Conservation (phyloP, 2,888 invertebrate genomes). For the Diploptera punctata region DNA sequence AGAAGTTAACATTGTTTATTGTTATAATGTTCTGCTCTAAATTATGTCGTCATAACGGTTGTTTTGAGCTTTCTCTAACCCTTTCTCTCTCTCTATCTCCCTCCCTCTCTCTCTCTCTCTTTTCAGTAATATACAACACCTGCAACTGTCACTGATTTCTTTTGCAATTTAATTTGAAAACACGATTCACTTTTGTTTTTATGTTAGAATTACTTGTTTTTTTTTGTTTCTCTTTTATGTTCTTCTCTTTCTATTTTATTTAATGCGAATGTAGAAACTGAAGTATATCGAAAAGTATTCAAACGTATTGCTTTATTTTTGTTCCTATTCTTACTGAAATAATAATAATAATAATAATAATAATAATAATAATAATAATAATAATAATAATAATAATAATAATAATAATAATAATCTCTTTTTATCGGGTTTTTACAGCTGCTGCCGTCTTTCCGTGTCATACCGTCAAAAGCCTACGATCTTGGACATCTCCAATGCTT, state of each 20-base stretch:
- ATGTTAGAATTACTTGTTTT: no score
- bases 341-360: constrained; percentile 5
- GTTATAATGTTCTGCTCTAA: constrained; percentile 27
- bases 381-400: neutral
- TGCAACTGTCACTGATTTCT: constrained; percentile 27
- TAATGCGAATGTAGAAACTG: no score
- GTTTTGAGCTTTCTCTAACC: constrained; percentile 12
- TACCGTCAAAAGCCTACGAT: no score
- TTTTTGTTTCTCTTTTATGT: no score
- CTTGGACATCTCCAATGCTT: no score
- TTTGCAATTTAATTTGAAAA: constrained; percentile 12
- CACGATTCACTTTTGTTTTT: no score
- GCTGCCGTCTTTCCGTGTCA: no score
- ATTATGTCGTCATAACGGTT: constrained; percentile 30
- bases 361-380: constrained; percentile 1
- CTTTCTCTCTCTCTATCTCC: no score
- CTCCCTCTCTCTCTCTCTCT: neutral
- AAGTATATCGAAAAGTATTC: no score
- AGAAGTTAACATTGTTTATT: constrained; percentile 24
- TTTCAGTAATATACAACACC: constrained; percentile 12
- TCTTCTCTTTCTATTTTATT: no score
- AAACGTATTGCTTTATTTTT: neutral
- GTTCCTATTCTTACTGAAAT: neutral
- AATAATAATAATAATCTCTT: no score
- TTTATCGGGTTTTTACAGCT: no score